Evolutionary conservation across 1,140 invertebrate genomes (phyloP).

Genomic region (Microplitis mediator): DNA sequence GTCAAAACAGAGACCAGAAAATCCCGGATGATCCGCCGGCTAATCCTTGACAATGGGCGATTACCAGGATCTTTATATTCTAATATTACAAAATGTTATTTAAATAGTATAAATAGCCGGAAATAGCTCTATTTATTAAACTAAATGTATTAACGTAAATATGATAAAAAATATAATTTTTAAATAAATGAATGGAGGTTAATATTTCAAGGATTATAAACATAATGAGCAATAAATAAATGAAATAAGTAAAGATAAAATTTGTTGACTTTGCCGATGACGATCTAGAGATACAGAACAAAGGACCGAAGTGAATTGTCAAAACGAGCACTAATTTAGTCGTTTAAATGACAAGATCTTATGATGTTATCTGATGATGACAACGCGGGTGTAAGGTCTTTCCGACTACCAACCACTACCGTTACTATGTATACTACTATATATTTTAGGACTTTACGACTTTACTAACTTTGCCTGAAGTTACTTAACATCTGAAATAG

Average conservation of each 20-base stretch:
- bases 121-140: background rate
- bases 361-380: conserved; percentile 23
- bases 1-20: conserved; percentile 50
- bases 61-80: background rate
- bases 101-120: conserved; percentile 1
- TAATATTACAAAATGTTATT: background rate
- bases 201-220: no score
- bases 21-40: conserved; percentile 45
- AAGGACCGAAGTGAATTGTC: conserved; percentile 17
- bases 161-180: background rate
- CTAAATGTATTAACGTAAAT: background rate
- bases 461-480: no score
- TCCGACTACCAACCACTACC: background rate
- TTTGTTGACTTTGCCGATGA: conserved; percentile 10
- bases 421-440: no score
- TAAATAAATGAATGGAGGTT: background rate
- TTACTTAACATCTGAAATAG: background rate
- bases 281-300: conserved; percentile 24
- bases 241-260: background rate
- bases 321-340: conserved; percentile 32
- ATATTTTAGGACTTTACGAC: no score
- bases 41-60: conserved; percentile 34
- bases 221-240: no score
- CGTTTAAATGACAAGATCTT: conserved; percentile 31
- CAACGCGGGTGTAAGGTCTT: conserved; percentile 2